Conservation (phyloP, 1,140 invertebrate genomes). For the Aphelinus atriplicis region DNA sequence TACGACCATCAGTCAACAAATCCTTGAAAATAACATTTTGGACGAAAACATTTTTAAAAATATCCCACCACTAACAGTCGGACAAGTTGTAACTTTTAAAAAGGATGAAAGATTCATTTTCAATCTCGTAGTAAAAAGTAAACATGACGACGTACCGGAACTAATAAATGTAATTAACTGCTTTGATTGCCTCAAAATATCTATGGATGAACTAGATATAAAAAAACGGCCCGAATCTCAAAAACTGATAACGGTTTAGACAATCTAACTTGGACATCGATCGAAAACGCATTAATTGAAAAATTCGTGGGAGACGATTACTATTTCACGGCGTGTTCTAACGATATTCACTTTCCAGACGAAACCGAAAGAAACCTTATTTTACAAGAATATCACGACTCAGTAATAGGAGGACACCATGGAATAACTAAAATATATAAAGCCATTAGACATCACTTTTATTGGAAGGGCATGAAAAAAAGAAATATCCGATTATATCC, state of each 20-base stretch:
- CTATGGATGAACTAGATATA: not conserved
- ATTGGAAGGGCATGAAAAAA: slow-evolving; percentile 55
- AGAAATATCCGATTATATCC: slow-evolving; percentile 53
- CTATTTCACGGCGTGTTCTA: slow-evolving; percentile 31
- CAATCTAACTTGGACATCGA: not conserved
- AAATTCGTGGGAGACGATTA: slow-evolving; percentile 22
- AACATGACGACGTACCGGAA: not conserved
- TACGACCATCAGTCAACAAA: not conserved
- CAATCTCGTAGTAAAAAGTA: not conserved
- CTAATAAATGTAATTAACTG: not conserved
- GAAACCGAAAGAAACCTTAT: slow-evolving; percentile 51
- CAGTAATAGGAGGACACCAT: slow-evolving; percentile 51
- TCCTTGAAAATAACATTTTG: not conserved
- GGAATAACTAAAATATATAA: slow-evolving; percentile 52
- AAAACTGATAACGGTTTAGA: not conserved
- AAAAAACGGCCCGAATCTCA: not conserved
- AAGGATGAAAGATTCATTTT: not conserved
- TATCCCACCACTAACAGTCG: not conserved
- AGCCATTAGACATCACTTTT: slow-evolving; percentile 54
- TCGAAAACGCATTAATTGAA: slow-evolving; percentile 14
- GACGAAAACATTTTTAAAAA: not conserved
- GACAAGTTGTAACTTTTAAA: not conserved
- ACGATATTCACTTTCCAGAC: slow-evolving; percentile 27
- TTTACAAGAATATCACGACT: slow-evolving; percentile 54
- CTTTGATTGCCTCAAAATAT: not conserved